Conservation (phyloP, 1,140 invertebrate species). For the Teleogryllus occipitalis region DNA sequence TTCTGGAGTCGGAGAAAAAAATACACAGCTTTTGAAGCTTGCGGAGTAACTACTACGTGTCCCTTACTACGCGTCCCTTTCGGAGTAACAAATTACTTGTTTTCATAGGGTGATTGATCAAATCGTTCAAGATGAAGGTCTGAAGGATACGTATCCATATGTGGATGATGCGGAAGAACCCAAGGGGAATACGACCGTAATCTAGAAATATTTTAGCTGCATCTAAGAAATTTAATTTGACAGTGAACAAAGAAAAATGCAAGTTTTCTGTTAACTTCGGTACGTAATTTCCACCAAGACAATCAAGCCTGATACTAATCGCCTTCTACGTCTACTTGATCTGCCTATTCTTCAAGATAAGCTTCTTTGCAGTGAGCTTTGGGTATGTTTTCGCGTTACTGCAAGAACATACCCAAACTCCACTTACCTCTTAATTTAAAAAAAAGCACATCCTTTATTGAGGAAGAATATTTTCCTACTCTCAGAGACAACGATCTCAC, state of each 20-base stretch:
- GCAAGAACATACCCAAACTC: not conserved
- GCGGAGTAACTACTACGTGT: constrained; percentile 23
- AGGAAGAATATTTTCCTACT: not conserved
- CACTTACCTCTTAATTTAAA: no score
- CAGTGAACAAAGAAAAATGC: not conserved
- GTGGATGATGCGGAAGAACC: no score
- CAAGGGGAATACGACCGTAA: not conserved
- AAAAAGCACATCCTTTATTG: no score
- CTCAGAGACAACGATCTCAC: no score
- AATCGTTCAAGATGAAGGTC: no score
- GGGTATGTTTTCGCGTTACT: not conserved
- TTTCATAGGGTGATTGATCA: constrained; percentile 23
- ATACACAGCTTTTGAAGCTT: constrained; percentile 21
- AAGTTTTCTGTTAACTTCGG: not conserved
- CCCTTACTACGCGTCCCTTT: constrained; percentile 30
- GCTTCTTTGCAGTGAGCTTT: not conserved
- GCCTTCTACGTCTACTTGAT: not conserved
- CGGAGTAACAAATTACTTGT: constrained; percentile 27
- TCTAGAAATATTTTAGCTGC: constrained; percentile 11
- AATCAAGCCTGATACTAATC: not conserved
- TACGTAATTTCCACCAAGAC: not conserved
- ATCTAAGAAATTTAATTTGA: not conserved
- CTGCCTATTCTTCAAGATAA: not conserved
- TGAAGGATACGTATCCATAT: no score
- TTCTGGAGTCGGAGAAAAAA: not conserved